Percentiles rank a stretch among this genome's conserved stretches.
Conservation (phyloP, 2,797 vertebrate species). For the Clarias pachynema region DNA sequence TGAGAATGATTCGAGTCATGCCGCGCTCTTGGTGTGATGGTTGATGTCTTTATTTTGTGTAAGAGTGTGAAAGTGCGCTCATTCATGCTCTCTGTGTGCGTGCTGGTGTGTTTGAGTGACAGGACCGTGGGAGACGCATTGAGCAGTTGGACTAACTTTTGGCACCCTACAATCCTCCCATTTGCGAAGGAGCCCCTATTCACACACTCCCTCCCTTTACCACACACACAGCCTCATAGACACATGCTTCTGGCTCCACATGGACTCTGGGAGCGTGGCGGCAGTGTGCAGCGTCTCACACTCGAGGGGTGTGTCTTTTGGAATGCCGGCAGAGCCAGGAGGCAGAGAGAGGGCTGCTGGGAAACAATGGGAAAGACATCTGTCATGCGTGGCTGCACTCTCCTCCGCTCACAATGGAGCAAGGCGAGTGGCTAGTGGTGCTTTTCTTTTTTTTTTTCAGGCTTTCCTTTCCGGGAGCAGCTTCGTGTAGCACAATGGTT, state of each 20-base stretch:
- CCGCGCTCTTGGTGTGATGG: not conserved
- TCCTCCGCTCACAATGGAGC: constrained; percentile 76
- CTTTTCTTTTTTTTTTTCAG: constrained; percentile 73
- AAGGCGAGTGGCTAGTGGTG: constrained; percentile 74
- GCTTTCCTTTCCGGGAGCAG: constrained; percentile 80
- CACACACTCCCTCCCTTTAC: constrained; percentile 50
- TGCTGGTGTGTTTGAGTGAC: constrained; percentile 51
- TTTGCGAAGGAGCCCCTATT: constrained; percentile 55
- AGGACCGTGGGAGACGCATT: constrained; percentile 57
- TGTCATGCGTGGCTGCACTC: constrained; percentile 83
- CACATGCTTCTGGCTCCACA: constrained; percentile 36
- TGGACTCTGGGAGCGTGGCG: constrained; percentile 42
- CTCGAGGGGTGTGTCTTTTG: constrained; percentile 63
- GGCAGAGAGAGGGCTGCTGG: constrained; percentile 73
- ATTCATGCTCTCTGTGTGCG: constrained; percentile 21
- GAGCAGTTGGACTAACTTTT: constrained; percentile 55
- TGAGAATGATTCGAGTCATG: not conserved
- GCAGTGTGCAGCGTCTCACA: constrained; percentile 45
- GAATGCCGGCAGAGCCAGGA: constrained; percentile 75
- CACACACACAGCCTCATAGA: constrained; percentile 39
- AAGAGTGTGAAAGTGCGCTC: constrained; percentile 28
- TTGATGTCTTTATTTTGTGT: constrained; percentile 51
- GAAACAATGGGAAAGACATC: constrained; percentile 80
- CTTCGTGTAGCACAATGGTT: constrained; percentile 75
- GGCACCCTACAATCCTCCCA: constrained; percentile 51